Base-by-base conservation (phyloP, 2,113 vertebrate genomes). In the Tapirus terrestris region DNA sequence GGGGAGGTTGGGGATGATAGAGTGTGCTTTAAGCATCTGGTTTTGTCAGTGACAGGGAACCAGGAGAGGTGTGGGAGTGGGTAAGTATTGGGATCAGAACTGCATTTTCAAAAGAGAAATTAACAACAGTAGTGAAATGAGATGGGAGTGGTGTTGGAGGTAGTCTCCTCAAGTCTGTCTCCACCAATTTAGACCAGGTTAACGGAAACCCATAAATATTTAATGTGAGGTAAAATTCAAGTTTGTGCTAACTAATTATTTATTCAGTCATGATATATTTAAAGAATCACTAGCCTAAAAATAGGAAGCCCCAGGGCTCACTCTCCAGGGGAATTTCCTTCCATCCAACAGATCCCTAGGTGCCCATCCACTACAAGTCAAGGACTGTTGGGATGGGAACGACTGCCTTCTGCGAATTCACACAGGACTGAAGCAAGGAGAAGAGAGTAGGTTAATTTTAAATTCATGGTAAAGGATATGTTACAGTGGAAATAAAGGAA, bases 91-190 rank as follows among this genome's bases (percentile, higher is more conserved):
- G n/a, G 29, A 43, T 39, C 17, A 80, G 27, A 89, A 14, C 8
- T 58, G 0, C 13, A 92, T 92, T 94, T 97, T 76, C 20, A 60
- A 96, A 96, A 81, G 36, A 92, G 10, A 94, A 94, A 88, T 21
- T 10, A 58, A 39, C 31, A 36, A 21, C 4, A 72, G 1, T 36
- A 36, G 72, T 94, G 45, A 45, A 65, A 58, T 13, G 53, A 53
- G 6, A 4, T 45, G 1, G 23, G 20, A 56, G 18, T 39, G n/a
- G 1, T n/a, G 0, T 29, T 70, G 0, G 6, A 53, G 20, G n/a
- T 31, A 23, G 20, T 14, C 2, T 73, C 14, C 70, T n/a, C 51
- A 84, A 36, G 8, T 68, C 60, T 63, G 8, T 80, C 88, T 95
- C 56, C 7, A 31, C 27, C 9, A 82, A 1, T 84, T 72, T 68